Evolutionary conservation across 2,888 invertebrate genomes (phyloP), one percentile per base, ranked within the genome.

Genomic region (Tiphia femorata): DNA sequence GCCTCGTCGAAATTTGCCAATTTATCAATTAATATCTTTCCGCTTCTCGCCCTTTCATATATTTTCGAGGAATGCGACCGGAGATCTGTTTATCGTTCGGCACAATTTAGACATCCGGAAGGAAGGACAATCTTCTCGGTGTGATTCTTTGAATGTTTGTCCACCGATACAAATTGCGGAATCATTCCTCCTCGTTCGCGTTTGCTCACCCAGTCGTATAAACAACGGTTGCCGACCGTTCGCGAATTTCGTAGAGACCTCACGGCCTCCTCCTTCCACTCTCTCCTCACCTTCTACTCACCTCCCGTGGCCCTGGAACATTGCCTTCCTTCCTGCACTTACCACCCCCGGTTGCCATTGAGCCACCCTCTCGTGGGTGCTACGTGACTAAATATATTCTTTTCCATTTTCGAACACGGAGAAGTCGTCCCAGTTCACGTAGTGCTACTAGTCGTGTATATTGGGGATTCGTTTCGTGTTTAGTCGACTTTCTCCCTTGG

Each of bases 401-500:
- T 57, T 53, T 49, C 30, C 27, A 51, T 51, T 38, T 43, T 38
- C 52, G 46, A 53, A 38, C 17, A n/a, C n/a, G n/a, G n/a, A n/a
- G n/a, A n/a, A n/a, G n/a, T n/a, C 38, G 53, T 50, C 44, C 68
- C 41, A 64, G 58, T 68, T 68, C 67, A 64, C 68, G 67, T 68
- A 62, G 43, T 17, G 35, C 47, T 40, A 47, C 50, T 37, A 16
- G 12, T 43, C 55, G 53, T 37, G 49, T 62, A 57, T 64, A 68
- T 64, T 54, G 57, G 33, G 52, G 51, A 58, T 57, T 51, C 53
- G 55, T 52, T 16, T 58, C 56, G 57, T 58, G 62, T 68, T 68
- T 64, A 64, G 54, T 52, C 53, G 67, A 58, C 55, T n/a, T n/a
- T n/a, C n/a, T 63, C 44, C 56, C 27, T 38, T 46, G 56, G 56